phyloP scores from a whole-genome alignment of 2,888 invertebrate species.

The Teleiodes luculella region DNA sequence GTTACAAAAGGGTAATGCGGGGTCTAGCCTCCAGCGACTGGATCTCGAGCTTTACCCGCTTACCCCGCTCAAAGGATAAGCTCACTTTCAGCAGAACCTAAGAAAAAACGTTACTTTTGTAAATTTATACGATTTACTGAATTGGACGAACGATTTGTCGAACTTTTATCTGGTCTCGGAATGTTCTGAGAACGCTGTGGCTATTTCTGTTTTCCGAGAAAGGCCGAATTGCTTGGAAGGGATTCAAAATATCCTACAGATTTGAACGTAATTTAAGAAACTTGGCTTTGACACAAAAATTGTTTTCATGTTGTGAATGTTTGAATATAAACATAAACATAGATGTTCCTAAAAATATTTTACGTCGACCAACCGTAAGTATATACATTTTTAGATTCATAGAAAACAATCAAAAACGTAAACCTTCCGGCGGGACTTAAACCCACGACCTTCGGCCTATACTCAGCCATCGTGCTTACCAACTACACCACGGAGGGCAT shows the following conservation, averaged over 20 bases:
- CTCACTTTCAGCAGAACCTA: conserved; percentile 8
- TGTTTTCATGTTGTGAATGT: too few species aligned
- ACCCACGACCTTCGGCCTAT: too few species aligned
- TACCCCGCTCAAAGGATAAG: conserved; percentile 15
- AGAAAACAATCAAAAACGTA: too few species aligned
- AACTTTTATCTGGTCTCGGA: background rate
- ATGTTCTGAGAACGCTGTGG: background rate
- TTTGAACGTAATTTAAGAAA: too few species aligned
- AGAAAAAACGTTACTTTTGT: conserved; percentile 2
- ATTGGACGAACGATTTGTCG: background rate
- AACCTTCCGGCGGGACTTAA: too few species aligned
- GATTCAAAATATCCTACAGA: background rate
- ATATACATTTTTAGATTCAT: too few species aligned
- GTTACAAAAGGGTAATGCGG: background rate
- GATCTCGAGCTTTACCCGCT: conserved; percentile 7
- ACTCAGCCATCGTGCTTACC: too few species aligned
- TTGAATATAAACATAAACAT: too few species aligned
- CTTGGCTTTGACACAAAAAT: too few species aligned
- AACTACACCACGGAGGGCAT: too few species aligned
- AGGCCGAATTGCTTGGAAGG: background rate
- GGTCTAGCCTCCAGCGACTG: conserved; percentile 7
- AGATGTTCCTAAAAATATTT: too few species aligned
- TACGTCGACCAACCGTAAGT: too few species aligned
- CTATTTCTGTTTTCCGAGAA: background rate
- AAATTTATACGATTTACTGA: conserved; percentile 8